Evolutionary conservation across 2,113 vertebrate genomes (phyloP).

Genomic region (Bos taurus): DNA sequence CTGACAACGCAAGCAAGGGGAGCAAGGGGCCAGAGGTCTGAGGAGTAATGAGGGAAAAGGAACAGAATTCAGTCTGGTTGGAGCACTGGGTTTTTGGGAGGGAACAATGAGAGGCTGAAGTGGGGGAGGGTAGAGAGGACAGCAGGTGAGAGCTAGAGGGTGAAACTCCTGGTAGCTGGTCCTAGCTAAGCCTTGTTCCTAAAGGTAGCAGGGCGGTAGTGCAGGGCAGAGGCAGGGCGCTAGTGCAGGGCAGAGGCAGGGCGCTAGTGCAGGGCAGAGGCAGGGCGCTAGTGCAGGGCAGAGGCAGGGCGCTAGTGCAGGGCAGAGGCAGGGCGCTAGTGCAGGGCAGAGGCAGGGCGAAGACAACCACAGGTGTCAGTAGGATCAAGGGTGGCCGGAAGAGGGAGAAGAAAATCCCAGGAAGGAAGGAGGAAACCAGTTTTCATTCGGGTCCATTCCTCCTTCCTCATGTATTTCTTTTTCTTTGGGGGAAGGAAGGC

Average conservation of each 20-base stretch:
- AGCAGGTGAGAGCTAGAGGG: neutral
- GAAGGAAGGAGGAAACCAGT: no score
- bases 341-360: neutral
- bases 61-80: neutral
- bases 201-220: neutral
- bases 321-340: neutral
- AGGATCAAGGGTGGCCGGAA: neutral
- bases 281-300: no score
- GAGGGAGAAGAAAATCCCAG: neutral
- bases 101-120: neutral
- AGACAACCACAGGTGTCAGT: neutral
- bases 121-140: neutral
- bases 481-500: neutral
- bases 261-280: neutral
- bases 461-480: neutral
- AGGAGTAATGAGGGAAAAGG: neutral
- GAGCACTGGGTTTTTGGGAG: neutral
- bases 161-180: neutral
- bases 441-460: neutral
- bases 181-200: neutral
- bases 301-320: neutral
- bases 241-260: neutral
- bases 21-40: neutral
- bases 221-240: no score
- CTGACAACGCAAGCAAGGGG: neutral